Conservation (phyloP, 2,888 invertebrate species). For the Schrankia costaestrigalis region DNA sequence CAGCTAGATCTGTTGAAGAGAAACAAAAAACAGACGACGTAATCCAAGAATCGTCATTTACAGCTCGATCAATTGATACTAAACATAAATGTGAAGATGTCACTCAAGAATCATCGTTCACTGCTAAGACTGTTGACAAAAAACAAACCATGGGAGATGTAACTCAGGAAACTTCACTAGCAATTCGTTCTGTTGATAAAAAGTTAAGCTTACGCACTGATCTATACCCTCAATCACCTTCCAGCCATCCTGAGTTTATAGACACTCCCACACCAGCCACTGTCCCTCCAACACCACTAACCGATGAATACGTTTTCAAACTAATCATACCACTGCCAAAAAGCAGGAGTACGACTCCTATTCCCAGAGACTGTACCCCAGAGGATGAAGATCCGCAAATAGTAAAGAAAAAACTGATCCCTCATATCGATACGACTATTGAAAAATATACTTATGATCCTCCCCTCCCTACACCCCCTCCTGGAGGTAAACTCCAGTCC, state of each 20-base stretch:
- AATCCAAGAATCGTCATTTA: constrained; percentile 25
- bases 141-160: constrained; percentile 20
- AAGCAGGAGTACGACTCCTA: constrained; percentile 40
- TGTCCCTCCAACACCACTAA: constrained; percentile 62
- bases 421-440: constrained; percentile 58
- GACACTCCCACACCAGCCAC: constrained; percentile 52
- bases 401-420: constrained; percentile 60
- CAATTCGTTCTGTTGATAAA: constrained; percentile 12
- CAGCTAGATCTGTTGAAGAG: not conserved
- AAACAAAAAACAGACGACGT: constrained; percentile 15
- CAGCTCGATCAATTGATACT: constrained; percentile 13
- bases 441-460: constrained; percentile 59
- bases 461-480: constrained; percentile 56
- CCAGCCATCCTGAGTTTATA: constrained; percentile 37
- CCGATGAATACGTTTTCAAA: constrained; percentile 69
- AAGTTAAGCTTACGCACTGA: constrained; percentile 31
- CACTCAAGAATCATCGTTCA: no score
- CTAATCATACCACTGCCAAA: constrained; percentile 58
- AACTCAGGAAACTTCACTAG: constrained; percentile 27
- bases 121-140: not conserved
- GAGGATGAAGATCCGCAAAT: constrained; percentile 59
- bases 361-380: constrained; percentile 40
- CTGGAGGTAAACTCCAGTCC: constrained; percentile 35
- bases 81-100: no score
- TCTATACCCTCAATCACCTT: constrained; percentile 26